These are phyloP conservation scores for Amphiura filiformis DNA, from an alignment of 35 echinoderm and acorn worm genomes.

Conservation along the genomic window DNA sequence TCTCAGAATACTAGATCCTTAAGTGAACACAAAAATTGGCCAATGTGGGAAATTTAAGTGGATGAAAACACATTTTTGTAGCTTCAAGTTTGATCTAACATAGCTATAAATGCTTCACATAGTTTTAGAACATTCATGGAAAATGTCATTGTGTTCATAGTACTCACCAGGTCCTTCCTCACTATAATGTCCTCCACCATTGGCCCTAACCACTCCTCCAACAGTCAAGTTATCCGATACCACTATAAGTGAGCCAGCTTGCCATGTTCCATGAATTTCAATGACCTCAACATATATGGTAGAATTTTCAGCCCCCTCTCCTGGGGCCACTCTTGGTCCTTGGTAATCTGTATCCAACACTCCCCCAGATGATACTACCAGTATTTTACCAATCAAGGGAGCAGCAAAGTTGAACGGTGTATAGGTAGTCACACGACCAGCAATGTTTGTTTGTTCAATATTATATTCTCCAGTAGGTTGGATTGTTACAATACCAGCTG, in stretches of 20 bases:
- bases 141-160: no score
- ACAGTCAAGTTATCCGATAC: neutral
- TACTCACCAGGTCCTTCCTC: constrained; percentile 67
- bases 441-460: constrained; percentile 26
- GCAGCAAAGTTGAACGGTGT: constrained; percentile 11
- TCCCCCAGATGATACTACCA: constrained; percentile 7
- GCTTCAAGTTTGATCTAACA: no score
- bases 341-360: constrained; percentile 36
- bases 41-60: no score
- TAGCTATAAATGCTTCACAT: no score
- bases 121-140: no score
- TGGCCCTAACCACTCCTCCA: constrained; percentile 21
- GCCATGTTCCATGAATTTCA: constrained; percentile 39
- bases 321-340: constrained; percentile 16
- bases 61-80: no score
- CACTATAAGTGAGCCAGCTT: constrained; percentile 40
- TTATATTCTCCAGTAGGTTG: constrained; percentile 32
- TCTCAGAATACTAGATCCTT: no score
- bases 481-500: constrained; percentile 31
- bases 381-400: constrained; percentile 10
- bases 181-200: constrained; percentile 50
- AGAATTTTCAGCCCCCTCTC: constrained; percentile 35
- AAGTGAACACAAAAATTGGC: no score
- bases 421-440: constrained; percentile 35
- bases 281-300: constrained; percentile 22